Evolutionary conservation across 2,113 vertebrate species (phyloP), one percentile per base, ranked within the genome.

Genomic region (Onychorhynchus coronatus): DNA sequence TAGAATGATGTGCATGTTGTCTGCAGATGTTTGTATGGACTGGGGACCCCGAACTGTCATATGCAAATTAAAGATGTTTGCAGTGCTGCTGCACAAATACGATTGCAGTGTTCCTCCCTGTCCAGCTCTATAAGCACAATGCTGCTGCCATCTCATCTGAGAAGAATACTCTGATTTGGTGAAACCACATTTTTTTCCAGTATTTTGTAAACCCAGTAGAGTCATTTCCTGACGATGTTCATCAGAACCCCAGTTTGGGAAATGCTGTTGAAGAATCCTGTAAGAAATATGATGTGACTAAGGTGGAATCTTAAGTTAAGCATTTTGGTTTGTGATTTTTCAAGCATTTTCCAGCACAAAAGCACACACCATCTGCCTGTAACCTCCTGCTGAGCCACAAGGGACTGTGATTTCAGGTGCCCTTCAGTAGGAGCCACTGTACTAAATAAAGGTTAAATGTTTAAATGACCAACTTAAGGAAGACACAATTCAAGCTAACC

Each of bases 271-370:
- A 93, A 89, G 47, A 93, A 63, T 44, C 12, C 47, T 24, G 18
- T 39, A 42, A 83, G 67, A 90, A 70, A 90, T 67, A 46, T 0
- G 5, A 30, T 0, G 0, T 50, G 79, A 66, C 55, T 86, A n/a
- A 72, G 24, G 46, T 42, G 23, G 46, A 83, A 83, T 46, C 27
- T 73, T 49, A 67, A 44, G 27, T 63, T 56, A 88, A 94, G 46
- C 31, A 62, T 68, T 90, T 71, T 73, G 58, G 8, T 79, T 23
- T 62, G 67, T 77, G 63, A 80, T 71, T 77, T 89, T 93, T 73
- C 46, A 70, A 83, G 82, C 21, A 20, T 73, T 94, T 92, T 86
- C 62, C 41, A 91, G 65, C 42, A 86, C 42, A 49, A 74, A 93
- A 89, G 50, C 79, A n/a, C 47, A 63, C 59, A 24, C 76, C 86